Evolutionary conservation across 2,888 invertebrate genomes (phyloP).

Genomic region (Cotesia congregata): DNA sequence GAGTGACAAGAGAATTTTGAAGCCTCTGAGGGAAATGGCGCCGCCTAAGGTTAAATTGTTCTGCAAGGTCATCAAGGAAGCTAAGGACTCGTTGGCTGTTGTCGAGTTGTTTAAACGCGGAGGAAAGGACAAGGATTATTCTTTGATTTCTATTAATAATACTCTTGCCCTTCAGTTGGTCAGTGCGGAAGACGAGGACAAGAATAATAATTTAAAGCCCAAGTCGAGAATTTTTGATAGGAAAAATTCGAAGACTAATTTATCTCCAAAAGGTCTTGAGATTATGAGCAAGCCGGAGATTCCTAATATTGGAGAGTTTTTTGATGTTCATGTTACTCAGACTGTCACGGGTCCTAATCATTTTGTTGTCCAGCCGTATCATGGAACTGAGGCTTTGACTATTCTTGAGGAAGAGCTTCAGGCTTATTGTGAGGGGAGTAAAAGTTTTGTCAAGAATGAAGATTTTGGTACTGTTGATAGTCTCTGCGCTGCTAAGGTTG

Average conservation of each 20-base stretch:
- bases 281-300: conserved; percentile 68
- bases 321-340: conserved; percentile 78
- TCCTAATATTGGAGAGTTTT: conserved; percentile 73
- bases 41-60: conserved; percentile 76
- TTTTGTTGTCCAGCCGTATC: conserved; percentile 74
- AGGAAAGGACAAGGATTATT: conserved; percentile 75
- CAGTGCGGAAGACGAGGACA: conserved; percentile 65
- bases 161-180: conserved; percentile 77
- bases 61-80: conserved; percentile 66
- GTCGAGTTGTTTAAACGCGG: conserved; percentile 78
- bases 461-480: conserved; percentile 73
- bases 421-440: conserved; percentile 73
- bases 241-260: conserved; percentile 48
- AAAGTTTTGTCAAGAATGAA: conserved; percentile 70
- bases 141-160: conserved; percentile 80
- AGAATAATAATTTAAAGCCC: conserved; percentile 57
- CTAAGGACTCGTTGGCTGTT: conserved; percentile 61
- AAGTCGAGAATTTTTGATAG: conserved; percentile 49
- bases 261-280: conserved; percentile 42
- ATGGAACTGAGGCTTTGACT: conserved; percentile 25
- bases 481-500: conserved; percentile 78
- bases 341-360: conserved; percentile 85
- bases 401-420: conserved; percentile 79
- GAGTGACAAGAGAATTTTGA: conserved; percentile 62
- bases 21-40: conserved; percentile 67